A percentile compares a stretch with the other conserved stretches of the same genome.
Conservation (phyloP, 2,797 vertebrate genomes). For the Pangasius krempfi region DNA sequence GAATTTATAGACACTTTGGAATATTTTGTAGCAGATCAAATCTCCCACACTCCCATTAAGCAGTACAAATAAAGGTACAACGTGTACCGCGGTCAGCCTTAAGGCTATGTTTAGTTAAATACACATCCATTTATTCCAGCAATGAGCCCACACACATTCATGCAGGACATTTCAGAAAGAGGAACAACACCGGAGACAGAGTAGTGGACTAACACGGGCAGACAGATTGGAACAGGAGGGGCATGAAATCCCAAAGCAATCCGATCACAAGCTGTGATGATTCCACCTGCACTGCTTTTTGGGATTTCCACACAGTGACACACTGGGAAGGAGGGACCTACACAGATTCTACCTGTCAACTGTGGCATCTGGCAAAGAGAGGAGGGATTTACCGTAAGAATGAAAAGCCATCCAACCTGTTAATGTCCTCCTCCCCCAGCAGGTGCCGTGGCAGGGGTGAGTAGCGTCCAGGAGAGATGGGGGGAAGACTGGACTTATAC, state of each 20-base stretch:
- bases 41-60: neutral
- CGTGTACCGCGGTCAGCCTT: neutral
- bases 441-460: slow-evolving; percentile 94
- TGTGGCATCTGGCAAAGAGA: slow-evolving; percentile 63
- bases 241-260: slow-evolving; percentile 54
- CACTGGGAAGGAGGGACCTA: slow-evolving; percentile 42
- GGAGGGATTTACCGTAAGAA: slow-evolving; percentile 80
- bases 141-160: slow-evolving; percentile 30
- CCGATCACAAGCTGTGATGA: slow-evolving; percentile 47
- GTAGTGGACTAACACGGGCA: slow-evolving; percentile 27
- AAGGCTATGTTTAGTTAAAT: slow-evolving; percentile 8
- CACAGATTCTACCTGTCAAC: slow-evolving; percentile 66
- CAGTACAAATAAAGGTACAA: slow-evolving; percentile 9
- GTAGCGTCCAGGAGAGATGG: slow-evolving; percentile 91
- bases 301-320: slow-evolving; percentile 53
- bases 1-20: neutral
- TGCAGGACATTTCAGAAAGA: slow-evolving; percentile 23
- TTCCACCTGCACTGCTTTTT: slow-evolving; percentile 39
- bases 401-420: slow-evolving; percentile 91
- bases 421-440: slow-evolving; percentile 94
- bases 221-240: slow-evolving; percentile 34
- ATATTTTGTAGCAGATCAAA: neutral
- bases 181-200: slow-evolving; percentile 25
- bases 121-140: neutral
- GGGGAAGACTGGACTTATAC: slow-evolving; percentile 88